Percentiles rank a stretch among this genome's conserved stretches.
phyloP scores from a whole-genome alignment of 1,140 invertebrate species.

The Triops longicaudatus region DNA sequence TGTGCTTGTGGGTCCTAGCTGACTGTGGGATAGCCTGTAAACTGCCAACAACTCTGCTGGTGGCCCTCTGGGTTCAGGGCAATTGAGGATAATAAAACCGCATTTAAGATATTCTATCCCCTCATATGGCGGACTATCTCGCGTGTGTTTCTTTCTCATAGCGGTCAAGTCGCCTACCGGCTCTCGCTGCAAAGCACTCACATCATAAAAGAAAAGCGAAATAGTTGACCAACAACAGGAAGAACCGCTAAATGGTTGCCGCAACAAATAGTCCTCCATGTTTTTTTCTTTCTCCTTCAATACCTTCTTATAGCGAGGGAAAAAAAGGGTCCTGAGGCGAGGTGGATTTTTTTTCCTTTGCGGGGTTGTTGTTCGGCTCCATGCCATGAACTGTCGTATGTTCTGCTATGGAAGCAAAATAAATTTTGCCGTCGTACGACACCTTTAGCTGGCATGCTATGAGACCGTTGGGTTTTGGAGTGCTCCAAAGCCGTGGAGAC shows the following conservation, averaged over 20 bases:
- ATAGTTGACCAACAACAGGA: conserved; percentile 15
- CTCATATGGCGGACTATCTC: neutral
- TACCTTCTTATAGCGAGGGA: neutral
- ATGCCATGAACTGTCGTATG: neutral
- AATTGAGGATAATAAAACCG: neutral
- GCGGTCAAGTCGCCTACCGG: neutral
- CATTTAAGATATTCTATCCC: conserved; percentile 2
- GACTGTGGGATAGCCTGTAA: neutral
- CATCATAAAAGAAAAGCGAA: conserved; percentile 8
- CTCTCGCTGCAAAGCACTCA: neutral
- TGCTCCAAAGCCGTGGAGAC: conserved; percentile 9
- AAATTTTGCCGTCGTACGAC: neutral
- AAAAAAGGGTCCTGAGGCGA: neutral
- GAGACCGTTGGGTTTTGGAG: neutral
- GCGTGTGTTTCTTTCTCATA: neutral
- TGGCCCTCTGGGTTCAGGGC: conserved; percentile 3
- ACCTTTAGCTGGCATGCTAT: conserved; percentile 11
- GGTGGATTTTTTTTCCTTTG: neutral
- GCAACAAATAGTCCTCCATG: neutral
- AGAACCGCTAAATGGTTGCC: neutral
- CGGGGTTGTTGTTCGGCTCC: neutral
- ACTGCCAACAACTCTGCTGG: conserved; percentile 1
- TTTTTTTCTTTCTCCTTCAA: neutral
- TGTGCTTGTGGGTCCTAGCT: neutral
- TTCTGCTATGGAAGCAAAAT: conserved; percentile 15